Evolutionary conservation across 2,797 vertebrate species (phyloP).

Genomic region (Enteromius trimaculatus): DNA sequence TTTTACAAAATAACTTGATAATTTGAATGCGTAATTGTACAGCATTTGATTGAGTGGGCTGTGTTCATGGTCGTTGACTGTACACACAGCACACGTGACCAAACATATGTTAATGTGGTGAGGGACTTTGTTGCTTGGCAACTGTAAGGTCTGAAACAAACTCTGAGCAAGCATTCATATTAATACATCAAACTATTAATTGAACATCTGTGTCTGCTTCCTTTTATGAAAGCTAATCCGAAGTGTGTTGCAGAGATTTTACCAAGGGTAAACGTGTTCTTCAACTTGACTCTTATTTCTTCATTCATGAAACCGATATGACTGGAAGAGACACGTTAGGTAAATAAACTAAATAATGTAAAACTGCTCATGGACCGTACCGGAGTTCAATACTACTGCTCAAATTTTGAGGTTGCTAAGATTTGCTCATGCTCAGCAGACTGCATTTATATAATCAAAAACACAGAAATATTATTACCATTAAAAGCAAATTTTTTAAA

Average conservation of each 20-base stretch:
- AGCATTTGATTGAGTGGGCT: neutral
- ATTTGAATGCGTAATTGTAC: neutral
- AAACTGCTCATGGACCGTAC: neutral
- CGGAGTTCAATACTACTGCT: neutral
- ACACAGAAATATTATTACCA: neutral
- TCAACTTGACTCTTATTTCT: neutral
- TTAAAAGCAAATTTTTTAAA: neutral
- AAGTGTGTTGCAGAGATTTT: neutral
- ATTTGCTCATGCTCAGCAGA: too few relatives aligned
- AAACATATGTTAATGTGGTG: neutral
- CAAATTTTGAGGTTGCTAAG: too few relatives aligned
- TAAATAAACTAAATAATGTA: neutral
- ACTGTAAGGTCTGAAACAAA: conserved; percentile 5
- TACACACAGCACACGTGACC: neutral
- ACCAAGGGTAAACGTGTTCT: neutral
- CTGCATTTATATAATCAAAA: neutral
- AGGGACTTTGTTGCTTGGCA: conserved; percentile 30
- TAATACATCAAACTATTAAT: neutral
- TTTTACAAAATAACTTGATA: neutral
- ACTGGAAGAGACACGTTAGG: neutral
- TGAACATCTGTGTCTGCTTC: neutral
- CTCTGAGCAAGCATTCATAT: neutral
- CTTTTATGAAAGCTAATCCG: neutral
- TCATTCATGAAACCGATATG: neutral
- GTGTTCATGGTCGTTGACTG: neutral